phyloP scores from a whole-genome alignment of 23 tunicate genomes.

The Ascidia mentula region DNA sequence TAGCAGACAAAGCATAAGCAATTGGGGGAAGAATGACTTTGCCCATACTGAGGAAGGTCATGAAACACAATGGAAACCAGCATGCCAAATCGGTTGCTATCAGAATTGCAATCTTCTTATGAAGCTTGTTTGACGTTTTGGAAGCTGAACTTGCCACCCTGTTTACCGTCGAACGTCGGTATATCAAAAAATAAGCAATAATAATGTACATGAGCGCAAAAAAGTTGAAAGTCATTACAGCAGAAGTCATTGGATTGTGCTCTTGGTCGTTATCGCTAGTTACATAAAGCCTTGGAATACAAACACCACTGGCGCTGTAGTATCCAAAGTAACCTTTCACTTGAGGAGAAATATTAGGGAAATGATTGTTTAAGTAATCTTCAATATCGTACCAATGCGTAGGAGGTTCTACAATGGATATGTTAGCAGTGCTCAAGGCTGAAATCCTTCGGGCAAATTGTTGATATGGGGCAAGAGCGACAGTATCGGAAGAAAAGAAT shows the following conservation, averaged over 20 bases:
- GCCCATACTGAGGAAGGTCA: slow-evolving; percentile 11
- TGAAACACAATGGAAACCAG: background rate
- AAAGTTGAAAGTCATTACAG: background rate
- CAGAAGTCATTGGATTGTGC: background rate
- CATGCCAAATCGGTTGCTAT: background rate
- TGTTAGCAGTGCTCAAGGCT: background rate
- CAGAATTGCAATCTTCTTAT: background rate
- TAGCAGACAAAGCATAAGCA: slow-evolving; percentile 16
- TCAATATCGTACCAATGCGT: slow-evolving; percentile 1
- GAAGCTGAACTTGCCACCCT: background rate
- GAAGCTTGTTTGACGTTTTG: background rate
- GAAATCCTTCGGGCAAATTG: slow-evolving; percentile 20
- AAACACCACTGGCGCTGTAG: slow-evolving; percentile 39
- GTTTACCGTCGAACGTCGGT: background rate
- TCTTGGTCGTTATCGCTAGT: background rate
- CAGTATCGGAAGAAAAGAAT: slow-evolving; percentile 13
- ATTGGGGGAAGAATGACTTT: background rate
- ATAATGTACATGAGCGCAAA: background rate
- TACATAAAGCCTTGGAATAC: slow-evolving; percentile 31
- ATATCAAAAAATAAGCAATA: background rate
- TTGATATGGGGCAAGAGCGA: background rate
- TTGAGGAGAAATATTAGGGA: slow-evolving; percentile 11
- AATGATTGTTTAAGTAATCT: background rate
- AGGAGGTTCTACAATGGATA: background rate
- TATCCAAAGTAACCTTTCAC: slow-evolving; percentile 40